Base-by-base conservation (phyloP, 1,140 invertebrate genomes). In the Drosophila ironensis region DNA sequence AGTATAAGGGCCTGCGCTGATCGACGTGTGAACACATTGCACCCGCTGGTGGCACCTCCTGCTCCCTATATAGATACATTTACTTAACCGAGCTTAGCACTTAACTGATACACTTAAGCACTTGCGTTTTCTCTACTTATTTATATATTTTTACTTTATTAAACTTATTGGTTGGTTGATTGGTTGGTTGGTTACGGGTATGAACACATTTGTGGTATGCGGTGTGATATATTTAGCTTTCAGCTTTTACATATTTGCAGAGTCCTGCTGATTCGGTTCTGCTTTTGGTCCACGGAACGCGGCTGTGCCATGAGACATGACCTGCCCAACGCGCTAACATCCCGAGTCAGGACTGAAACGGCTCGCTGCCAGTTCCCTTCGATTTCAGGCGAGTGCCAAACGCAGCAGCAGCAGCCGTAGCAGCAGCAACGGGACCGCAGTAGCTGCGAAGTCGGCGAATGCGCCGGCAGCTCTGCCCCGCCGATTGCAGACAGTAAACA, bases 311-410 rank as follows among this genome's bases (percentile, higher is more conserved):
- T 60, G 56, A 87, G 88, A 88, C 88, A 89, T 89, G 88, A 89
- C 88, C 88, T 89, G 88, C 88, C 88, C 87, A 88, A 89, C 88
- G 80, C 80, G 88, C 50, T 81, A 89, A 88, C 88, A 89, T 87
- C 88, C 88, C 88, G 88, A 87, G 86, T 89, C 88, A 89, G 88
- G 88, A 89, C 88, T 89, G 76, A 89, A 88, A 56, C 68, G 28
- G 53, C 56, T 38, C 30, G 27, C 56, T 25, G 56, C 56, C 72
- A 68, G 48, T 48, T 67, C 66, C 66, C 60, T 63, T 69, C 78
- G 42, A 66, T 73, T 56, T 56, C 47, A 72, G 60, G 52, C 66
- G 53, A 48, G 40, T 56, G 70, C 68, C 50, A 50, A 48, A 37
- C 12, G 33, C 30, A 16, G 30, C 30, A 51, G 38, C 40, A 41